Evolutionary conservation across 2,113 vertebrate genomes (phyloP).

Genomic region (Amazona guildingii): DNA sequence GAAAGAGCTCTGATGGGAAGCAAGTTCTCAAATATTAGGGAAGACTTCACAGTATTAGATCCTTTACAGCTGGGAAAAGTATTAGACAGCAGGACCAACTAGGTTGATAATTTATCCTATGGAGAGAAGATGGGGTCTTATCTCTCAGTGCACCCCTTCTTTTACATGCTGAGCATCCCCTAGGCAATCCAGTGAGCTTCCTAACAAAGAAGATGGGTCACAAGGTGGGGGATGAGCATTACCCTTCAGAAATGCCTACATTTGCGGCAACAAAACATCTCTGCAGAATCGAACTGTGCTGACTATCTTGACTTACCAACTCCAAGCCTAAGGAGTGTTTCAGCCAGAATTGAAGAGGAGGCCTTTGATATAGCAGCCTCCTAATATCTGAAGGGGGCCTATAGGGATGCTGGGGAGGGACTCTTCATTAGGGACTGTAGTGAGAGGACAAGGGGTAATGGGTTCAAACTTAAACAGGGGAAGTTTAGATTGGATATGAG

Average conservation of each 20-base stretch:
- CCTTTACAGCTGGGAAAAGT: not conserved
- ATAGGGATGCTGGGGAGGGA: too few species aligned
- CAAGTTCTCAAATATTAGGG: not conserved
- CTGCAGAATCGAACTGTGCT: not conserved
- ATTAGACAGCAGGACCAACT: not conserved
- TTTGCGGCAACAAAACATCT: not conserved
- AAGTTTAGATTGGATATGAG: too few species aligned
- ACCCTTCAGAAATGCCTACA: not conserved
- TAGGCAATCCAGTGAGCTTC: not conserved
- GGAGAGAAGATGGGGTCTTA: not conserved
- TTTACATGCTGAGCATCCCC: not conserved
- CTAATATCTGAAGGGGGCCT: too few species aligned
- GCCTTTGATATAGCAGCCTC: not conserved
- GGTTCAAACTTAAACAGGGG: too few species aligned
- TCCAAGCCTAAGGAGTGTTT: not conserved
- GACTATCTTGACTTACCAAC: not conserved
- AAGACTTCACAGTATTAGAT: not conserved
- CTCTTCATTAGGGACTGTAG: too few species aligned
- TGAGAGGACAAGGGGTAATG: too few species aligned
- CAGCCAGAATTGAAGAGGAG: not conserved
- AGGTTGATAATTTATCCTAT: not conserved
- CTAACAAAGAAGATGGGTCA: not conserved
- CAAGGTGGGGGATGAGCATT: not conserved
- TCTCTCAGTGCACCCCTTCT: not conserved
- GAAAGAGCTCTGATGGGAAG: not conserved